Evolutionary conservation across 2,113 vertebrate genomes (phyloP).

Genomic region (Alligator mississippiensis): DNA sequence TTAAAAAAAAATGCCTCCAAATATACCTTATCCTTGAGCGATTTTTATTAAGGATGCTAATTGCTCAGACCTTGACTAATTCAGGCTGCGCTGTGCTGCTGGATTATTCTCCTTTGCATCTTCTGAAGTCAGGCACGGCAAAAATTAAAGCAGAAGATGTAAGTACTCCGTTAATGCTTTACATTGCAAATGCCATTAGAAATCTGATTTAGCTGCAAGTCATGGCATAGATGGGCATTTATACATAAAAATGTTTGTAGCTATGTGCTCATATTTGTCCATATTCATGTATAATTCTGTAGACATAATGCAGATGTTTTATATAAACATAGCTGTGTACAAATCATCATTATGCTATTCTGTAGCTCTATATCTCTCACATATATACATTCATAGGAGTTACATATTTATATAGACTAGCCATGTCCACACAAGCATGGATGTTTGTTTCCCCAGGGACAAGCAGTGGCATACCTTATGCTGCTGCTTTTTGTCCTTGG

Average conservation of each 20-base stretch:
- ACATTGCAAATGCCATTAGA: slow-evolving; percentile 23
- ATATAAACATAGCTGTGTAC: neutral
- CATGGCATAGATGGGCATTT: neutral
- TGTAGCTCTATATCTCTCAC: rapidly evolving
- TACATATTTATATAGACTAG: rapidly evolving
- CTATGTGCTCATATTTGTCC: neutral
- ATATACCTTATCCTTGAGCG: slow-evolving; percentile 71
- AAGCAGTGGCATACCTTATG: too few relatives aligned
- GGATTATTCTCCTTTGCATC: slow-evolving; percentile 48
- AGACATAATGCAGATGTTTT: neutral
- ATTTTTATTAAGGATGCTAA: slow-evolving; percentile 72
- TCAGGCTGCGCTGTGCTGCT: slow-evolving; percentile 46
- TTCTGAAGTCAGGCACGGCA: slow-evolving; percentile 71
- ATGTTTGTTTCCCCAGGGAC: too few relatives aligned
- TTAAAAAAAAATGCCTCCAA: slow-evolving; percentile 52
- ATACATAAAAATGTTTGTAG: neutral
- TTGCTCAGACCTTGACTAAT: slow-evolving; percentile 75
- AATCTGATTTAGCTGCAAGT: slow-evolving; percentile 31
- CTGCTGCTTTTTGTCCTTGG: too few relatives aligned
- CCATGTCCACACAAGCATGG: too few relatives aligned
- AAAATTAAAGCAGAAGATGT: slow-evolving; percentile 56
- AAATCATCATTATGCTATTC: neutral
- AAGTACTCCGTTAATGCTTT: slow-evolving; percentile 31
- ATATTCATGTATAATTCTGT: rapidly evolving
- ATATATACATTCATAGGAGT: rapidly evolving